These are phyloP conservation scores for Pseudomyrmex concolor DNA, from an alignment of 1,140 invertebrate species.

Conservation along the genomic window DNA sequence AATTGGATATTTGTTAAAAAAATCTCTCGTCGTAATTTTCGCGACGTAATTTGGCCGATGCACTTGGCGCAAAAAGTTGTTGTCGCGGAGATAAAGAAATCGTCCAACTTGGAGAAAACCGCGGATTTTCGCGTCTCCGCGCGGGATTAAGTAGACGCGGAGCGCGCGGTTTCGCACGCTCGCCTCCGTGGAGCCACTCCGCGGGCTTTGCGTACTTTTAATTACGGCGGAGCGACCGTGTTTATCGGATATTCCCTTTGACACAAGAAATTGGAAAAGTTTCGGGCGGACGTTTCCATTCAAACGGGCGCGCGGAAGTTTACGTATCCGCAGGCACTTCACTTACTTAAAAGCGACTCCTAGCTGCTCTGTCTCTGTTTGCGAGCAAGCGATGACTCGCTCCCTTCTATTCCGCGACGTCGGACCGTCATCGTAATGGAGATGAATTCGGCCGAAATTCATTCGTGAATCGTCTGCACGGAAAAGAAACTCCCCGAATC, in stretches of 20 bases:
- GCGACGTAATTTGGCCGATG: neutral
- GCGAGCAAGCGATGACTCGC: conserved; percentile 23
- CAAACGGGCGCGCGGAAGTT: conserved; percentile 12
- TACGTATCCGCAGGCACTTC: conserved; percentile 1
- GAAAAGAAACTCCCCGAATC: conserved; percentile 15
- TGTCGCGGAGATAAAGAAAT: neutral
- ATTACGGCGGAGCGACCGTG: conserved; percentile 62
- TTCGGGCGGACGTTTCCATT: conserved; percentile 51
- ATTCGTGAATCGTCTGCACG: conserved; percentile 13
- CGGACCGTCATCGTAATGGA: conserved; percentile 17
- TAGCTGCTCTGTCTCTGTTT: conserved; percentile 32
- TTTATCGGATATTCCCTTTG: conserved; percentile 69
- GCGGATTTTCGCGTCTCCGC: conserved; percentile 23
- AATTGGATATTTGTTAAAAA: too few species aligned
- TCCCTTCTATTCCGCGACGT: neutral
- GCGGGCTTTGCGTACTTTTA: conserved; percentile 57
- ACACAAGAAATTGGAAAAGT: conserved; percentile 74
- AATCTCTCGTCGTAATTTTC: neutral
- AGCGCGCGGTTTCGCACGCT: conserved; percentile 16
- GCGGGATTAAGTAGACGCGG: conserved; percentile 54
- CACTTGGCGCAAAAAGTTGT: neutral
- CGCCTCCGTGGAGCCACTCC: conserved; percentile 8
- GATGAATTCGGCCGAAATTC: conserved; percentile 48
- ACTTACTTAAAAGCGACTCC: conserved; percentile 58
- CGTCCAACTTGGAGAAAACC: neutral